A percentile compares a stretch with the other conserved stretches of the same genome.
Conservation (phyloP, 2,888 invertebrate genomes). For the Spodoptera picta region DNA sequence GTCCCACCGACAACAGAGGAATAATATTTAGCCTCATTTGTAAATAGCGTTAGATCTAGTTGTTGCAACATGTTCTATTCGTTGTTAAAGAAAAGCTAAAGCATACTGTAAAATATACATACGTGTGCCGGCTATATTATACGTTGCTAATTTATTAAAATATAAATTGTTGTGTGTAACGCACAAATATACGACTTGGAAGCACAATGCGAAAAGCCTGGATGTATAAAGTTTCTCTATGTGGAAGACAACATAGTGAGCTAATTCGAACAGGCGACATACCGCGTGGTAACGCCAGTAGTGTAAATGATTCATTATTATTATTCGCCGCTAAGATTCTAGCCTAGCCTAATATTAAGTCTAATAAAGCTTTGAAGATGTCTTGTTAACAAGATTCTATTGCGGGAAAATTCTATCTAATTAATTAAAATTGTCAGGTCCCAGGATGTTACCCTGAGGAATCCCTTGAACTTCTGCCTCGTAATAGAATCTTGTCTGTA, state of each 20-base stretch:
- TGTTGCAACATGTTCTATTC: slow-evolving; percentile 82
- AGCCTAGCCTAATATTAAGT: slow-evolving; percentile 63
- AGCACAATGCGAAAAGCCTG: slow-evolving; percentile 75
- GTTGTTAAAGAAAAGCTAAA: slow-evolving; percentile 78
- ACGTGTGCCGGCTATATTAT: slow-evolving; percentile 66
- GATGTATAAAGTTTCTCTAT: slow-evolving; percentile 78
- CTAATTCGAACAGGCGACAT: slow-evolving; percentile 67
- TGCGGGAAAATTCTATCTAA: slow-evolving; percentile 28
- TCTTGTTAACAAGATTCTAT: slow-evolving; percentile 46
- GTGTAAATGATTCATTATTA: slow-evolving; percentile 66
- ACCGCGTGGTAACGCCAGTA: slow-evolving; percentile 69
- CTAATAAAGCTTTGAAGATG: slow-evolving; percentile 54
- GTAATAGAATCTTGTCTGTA: slow-evolving; percentile 44
- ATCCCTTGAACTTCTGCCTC: slow-evolving; percentile 45
- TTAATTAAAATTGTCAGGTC: slow-evolving; percentile 18
- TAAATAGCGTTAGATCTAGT: slow-evolving; percentile 84
- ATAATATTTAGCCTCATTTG: slow-evolving; percentile 88
- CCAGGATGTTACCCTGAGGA: slow-evolving; percentile 44
- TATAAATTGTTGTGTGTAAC: slow-evolving; percentile 65
- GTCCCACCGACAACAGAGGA: slow-evolving; percentile 78
- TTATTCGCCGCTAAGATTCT: slow-evolving; percentile 67
- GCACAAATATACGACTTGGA: slow-evolving; percentile 74
- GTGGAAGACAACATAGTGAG: slow-evolving; percentile 88
- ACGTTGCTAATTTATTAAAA: slow-evolving; percentile 61
- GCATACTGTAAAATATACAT: slow-evolving; percentile 56